These are phyloP conservation scores for Cryptophagus acutangulus DNA, from an alignment of 2,888 invertebrate genomes.

Conservation along the genomic window DNA sequence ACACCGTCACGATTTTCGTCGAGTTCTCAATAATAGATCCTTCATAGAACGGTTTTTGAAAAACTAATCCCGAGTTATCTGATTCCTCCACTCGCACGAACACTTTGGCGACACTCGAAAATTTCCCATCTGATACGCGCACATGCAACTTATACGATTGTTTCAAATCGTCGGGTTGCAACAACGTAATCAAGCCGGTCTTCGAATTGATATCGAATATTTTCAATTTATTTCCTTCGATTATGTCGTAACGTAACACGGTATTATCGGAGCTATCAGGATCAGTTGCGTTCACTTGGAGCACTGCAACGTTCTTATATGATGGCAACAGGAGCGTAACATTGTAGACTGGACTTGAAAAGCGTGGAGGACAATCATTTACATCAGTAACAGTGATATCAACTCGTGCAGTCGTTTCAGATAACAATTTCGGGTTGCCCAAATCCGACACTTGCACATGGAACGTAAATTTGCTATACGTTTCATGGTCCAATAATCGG, in stretches of 20 bases:
- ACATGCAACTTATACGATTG: constrained; percentile 66
- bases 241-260: constrained; percentile 62
- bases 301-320: constrained; percentile 70
- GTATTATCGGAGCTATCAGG: constrained; percentile 55
- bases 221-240: constrained; percentile 68
- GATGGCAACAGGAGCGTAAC: constrained; percentile 78
- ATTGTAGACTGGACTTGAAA: constrained; percentile 65
- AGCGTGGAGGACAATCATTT: constrained; percentile 86
- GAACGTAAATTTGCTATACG: constrained; percentile 63
- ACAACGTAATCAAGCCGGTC: constrained; percentile 63
- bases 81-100: constrained; percentile 64
- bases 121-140: constrained; percentile 81
- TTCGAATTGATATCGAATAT: constrained; percentile 67
- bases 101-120: constrained; percentile 66
- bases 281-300: constrained; percentile 67
- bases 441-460: constrained; percentile 77
- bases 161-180: constrained; percentile 58
- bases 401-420: constrained; percentile 74
- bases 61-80: constrained; percentile 71
- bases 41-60: constrained; percentile 74
- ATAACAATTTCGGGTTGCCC: constrained; percentile 76
- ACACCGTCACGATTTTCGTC: constrained; percentile 72
- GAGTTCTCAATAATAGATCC: constrained; percentile 82
- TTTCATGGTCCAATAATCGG: constrained; percentile 75
- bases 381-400: constrained; percentile 73